Base-by-base conservation (phyloP, 2,888 invertebrate genomes). In the Antheraea yamamai region DNA sequence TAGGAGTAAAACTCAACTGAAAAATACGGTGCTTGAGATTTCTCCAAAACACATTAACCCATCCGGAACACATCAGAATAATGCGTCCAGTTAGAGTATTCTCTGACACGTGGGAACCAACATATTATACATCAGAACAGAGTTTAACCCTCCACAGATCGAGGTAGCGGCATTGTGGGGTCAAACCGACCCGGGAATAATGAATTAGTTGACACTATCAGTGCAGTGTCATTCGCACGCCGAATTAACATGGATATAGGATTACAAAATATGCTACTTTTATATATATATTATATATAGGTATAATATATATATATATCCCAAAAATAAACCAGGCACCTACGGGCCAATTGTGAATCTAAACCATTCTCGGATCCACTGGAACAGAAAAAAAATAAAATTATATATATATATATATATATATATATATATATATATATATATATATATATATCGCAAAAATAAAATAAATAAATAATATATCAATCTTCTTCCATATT, bases 141-240 rank as follows among this genome's bases (percentile, higher is more conserved):
- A n/a, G 12, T 20, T n/a, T 14, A 70, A 39, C 70, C 39, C 39
- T 70, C 39, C 16, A 20, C 30, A 23, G 61, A 8, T 39, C 64
- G 26, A 61, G 4, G 64, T 23, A 23, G n/a, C n/a, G 68, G 6
- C 61, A n/a, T 12, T 20, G 4, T 70, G 70, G 70, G 39, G 39
- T 70, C 70, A n/a, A 4, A 70, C 4, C 1, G n/a, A 70, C 10
- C 75, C 73, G 39, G 39, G 66, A 75, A 55, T 58, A 30, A 52
- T 39, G 51, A 66, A 68, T 51, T 12, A 70, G 58, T 74, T 75
- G 51, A 74, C 68, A 73, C 75, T 76, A 77, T 78, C 75, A 73
- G 52, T 75, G 47, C 68, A 52, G 73, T 78, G 76, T 77, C 77
- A 77, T 23, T 74, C 64, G n/a, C 74, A 74, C 47, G 64, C 30